Conservation (phyloP, 2,888 invertebrate species). For the Hyposoter didymator region DNA sequence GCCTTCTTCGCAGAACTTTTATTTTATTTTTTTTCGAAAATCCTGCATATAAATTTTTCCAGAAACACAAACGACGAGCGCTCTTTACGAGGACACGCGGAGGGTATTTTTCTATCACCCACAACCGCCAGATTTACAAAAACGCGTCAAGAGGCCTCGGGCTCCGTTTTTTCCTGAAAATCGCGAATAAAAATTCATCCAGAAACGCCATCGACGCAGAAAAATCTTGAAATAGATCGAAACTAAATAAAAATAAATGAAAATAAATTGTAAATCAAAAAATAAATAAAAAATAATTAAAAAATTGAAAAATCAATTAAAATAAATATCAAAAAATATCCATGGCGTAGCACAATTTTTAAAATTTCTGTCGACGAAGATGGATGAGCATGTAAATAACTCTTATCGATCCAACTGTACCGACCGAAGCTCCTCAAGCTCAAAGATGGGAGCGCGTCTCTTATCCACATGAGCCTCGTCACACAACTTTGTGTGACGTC, state of each 20-base stretch:
- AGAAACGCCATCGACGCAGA: too few relatives aligned
- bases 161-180: too few relatives aligned
- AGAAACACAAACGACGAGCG: too few relatives aligned
- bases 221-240: background rate
- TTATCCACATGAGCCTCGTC: background rate
- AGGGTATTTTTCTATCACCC: too few relatives aligned
- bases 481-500: constrained; percentile 1
- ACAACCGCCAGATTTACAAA: too few relatives aligned
- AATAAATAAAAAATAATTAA: background rate
- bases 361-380: background rate
- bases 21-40: too few relatives aligned
- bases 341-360: background rate
- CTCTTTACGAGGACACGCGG: too few relatives aligned
- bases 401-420: constrained; percentile 1
- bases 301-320: background rate
- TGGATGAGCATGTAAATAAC: background rate
- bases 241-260: background rate
- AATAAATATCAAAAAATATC: background rate
- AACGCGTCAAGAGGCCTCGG: too few relatives aligned
- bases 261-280: too few relatives aligned
- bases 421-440: constrained; percentile 2
- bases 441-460: background rate
- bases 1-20: too few relatives aligned
- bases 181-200: too few relatives aligned
- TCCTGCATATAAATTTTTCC: too few relatives aligned